These are phyloP conservation scores for Lycaena phlaeas DNA, from an alignment of 2,888 invertebrate genomes.

Conservation along the genomic window DNA sequence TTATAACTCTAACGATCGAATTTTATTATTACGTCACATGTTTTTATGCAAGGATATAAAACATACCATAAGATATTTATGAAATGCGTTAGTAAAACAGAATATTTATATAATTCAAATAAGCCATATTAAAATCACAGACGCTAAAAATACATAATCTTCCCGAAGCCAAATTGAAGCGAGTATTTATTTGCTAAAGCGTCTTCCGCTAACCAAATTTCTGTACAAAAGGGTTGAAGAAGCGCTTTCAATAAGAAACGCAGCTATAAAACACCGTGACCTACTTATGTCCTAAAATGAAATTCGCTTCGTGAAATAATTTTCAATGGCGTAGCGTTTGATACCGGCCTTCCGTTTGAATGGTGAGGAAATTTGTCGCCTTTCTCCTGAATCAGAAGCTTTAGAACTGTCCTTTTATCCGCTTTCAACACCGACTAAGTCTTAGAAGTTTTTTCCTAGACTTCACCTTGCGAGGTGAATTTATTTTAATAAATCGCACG, in stretches of 20 bases:
- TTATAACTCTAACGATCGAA: too few relatives aligned
- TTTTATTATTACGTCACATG: too few relatives aligned
- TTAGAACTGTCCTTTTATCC: conserved; percentile 26
- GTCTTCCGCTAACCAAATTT: conserved; percentile 12
- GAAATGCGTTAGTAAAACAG: too few relatives aligned
- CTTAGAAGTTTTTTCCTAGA: neutral
- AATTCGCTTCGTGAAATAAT: conserved; percentile 46
- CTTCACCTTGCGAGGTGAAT: neutral
- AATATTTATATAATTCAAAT: too few relatives aligned
- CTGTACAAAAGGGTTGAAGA: conserved; percentile 24
- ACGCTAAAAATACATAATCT: too few relatives aligned
- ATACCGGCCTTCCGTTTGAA: conserved; percentile 38
- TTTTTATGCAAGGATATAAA: too few relatives aligned
- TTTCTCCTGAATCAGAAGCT: conserved; percentile 33
- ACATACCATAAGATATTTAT: too few relatives aligned
- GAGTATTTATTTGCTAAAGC: neutral
- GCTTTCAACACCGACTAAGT: conserved; percentile 10
- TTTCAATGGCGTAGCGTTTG: conserved; percentile 39
- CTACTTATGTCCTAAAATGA: conserved; percentile 52
- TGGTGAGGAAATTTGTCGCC: conserved; percentile 44
- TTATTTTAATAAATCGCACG: neutral
- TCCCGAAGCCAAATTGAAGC: too few relatives aligned
- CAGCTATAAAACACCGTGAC: conserved; percentile 47
- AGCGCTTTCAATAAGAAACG: conserved; percentile 26
- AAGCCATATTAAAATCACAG: too few relatives aligned